Conservation (phyloP, 2,797 vertebrate genomes). For the Stomatorhinus walkeri region DNA sequence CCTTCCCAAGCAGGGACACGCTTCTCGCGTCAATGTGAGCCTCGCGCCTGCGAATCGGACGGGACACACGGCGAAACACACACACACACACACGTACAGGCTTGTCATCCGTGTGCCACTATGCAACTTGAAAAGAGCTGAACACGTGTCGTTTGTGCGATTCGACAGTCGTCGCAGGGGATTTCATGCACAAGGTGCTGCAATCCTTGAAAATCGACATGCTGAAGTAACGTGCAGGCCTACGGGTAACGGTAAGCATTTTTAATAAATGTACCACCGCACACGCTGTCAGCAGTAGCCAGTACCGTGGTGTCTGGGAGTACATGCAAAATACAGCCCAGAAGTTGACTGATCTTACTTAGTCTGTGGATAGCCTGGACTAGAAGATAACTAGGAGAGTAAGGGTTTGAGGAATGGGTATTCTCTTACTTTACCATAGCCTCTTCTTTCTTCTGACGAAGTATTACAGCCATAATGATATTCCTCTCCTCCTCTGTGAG, state of each 20-base stretch:
- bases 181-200: background rate
- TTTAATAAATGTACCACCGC: background rate
- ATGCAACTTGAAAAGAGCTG: background rate
- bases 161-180: background rate
- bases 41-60: constrained; percentile 61
- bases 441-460: constrained; percentile 92
- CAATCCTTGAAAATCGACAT: background rate
- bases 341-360: background rate
- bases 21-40: constrained; percentile 69
- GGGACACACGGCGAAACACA: constrained; percentile 11
- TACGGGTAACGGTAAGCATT: background rate
- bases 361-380: background rate
- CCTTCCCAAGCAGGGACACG: constrained; percentile 68
- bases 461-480: constrained; percentile 98
- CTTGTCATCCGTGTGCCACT: background rate
- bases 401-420: background rate
- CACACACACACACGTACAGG: background rate
- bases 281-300: background rate
- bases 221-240: background rate
- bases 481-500: constrained; percentile 94
- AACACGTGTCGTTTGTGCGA: background rate
- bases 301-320: background rate
- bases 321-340: background rate
- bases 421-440: constrained; percentile 93
- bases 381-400: background rate